Evolutionary conservation across 2,888 invertebrate species (phyloP).

Genomic region (Coremacera marginata): DNA sequence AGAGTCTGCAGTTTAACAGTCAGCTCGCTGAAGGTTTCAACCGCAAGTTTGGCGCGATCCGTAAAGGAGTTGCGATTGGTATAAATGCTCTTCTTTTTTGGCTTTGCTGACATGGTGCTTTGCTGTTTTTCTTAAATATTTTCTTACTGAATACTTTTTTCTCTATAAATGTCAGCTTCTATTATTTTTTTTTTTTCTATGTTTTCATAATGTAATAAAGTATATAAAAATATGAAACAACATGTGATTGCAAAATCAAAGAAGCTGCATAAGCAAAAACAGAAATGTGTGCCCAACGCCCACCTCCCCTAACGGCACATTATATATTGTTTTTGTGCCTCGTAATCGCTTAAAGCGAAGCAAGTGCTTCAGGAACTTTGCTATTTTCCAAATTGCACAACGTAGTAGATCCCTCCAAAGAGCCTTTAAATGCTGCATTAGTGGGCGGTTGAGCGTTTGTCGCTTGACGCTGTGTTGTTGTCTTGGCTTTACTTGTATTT

Average conservation of each 20-base stretch:
- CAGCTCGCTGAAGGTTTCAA: constrained; percentile 52
- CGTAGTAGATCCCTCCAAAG: no score
- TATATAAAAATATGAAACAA: background rate
- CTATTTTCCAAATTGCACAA: no score
- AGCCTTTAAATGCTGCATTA: background rate
- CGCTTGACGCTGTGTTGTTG: background rate
- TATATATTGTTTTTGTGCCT: no score
- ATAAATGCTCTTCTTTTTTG: constrained; percentile 41
- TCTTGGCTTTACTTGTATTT: no score
- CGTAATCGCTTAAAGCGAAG: no score
- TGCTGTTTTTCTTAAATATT: background rate
- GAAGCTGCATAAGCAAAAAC: background rate
- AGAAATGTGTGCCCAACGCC: no score
- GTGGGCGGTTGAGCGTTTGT: background rate
- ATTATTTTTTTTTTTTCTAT: background rate
- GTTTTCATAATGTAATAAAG: background rate
- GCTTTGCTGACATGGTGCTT: constrained; percentile 17
- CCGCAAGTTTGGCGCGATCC: constrained; percentile 54
- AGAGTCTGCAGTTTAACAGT: constrained; percentile 50
- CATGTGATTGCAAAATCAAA: background rate
- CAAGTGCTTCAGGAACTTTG: no score
- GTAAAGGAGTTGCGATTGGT: constrained; percentile 50
- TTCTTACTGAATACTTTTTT: background rate
- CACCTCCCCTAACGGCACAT: no score
- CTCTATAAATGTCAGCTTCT: background rate